Evolutionary conservation across 1,140 invertebrate species (phyloP).

Genomic region (Drosophila sulfurigaster): DNA sequence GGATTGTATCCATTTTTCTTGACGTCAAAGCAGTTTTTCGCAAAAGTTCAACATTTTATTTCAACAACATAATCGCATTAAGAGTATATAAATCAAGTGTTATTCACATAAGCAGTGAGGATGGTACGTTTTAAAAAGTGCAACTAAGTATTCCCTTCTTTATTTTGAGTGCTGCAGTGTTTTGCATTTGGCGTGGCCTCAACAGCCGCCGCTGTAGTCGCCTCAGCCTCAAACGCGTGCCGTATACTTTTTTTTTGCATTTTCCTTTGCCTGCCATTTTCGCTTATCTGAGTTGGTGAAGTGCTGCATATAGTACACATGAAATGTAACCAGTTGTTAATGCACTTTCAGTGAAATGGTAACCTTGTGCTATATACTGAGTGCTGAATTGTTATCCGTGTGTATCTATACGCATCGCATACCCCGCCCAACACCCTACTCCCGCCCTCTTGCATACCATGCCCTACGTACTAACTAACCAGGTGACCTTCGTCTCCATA

Average conservation of each 20-base stretch:
- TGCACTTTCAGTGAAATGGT: background rate
- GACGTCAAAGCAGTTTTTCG: constrained; percentile 46
- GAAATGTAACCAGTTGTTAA: background rate
- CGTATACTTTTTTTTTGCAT: constrained; percentile 17
- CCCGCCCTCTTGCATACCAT: background rate
- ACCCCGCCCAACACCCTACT: background rate
- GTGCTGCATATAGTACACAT: background rate
- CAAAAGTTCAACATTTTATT: constrained; percentile 42
- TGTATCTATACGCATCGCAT: constrained; percentile 20
- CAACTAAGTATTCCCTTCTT: background rate
- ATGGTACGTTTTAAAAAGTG: constrained; percentile 37
- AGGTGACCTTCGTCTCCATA: constrained; percentile 30
- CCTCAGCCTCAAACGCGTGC: constrained; percentile 25
- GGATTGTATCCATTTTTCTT: constrained; percentile 48
- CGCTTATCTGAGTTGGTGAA: background rate
- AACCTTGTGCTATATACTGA: background rate
- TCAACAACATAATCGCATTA: background rate
- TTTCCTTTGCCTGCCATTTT: constrained; percentile 7
- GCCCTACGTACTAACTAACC: constrained; percentile 12
- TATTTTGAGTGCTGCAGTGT: background rate
- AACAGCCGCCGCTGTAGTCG: constrained; percentile 2
- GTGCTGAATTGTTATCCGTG: background rate
- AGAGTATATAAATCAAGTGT: constrained; percentile 16
- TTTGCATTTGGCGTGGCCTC: constrained; percentile 32
- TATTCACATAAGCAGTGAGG: constrained; percentile 7